Evolutionary conservation across 2,888 invertebrate genomes (phyloP), one percentile per base, ranked within the genome.

Genomic region (Drosophila lacicola): DNA sequence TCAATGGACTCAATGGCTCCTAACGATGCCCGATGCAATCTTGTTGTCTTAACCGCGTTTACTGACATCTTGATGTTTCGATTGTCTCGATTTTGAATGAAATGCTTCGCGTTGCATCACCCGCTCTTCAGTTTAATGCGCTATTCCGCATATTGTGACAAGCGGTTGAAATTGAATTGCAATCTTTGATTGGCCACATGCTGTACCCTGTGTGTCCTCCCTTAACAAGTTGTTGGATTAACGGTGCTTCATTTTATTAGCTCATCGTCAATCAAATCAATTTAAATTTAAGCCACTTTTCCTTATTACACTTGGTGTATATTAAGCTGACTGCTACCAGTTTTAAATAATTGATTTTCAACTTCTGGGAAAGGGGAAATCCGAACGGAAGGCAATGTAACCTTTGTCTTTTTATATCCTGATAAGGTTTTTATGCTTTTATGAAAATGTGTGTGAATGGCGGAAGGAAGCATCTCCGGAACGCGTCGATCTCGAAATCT

Each of bases 41-140:
- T 88, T 85, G 69, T 85, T 89, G 86, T 85, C 86, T 75, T 76
- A 74, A 71, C 78, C 75, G 74, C 85, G 61, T 82, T 78, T 88
- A 87, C 74, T 88, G 85, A 89, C 88, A 84, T 82, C 76, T 84
- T 85, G 88, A 88, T 82, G 88, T 58, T 65, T 65, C 53, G 70
- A 75, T 80, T 86, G 83, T 74, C 76, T 77, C 75, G 83, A 85
- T 83, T 90, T 89, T 89, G 76, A 82, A 82, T 80, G 78, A 80
- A 87, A 85, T 85, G 77, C 65, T 63, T 73, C 37, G 70, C 21
- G 71, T 77, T 85, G 77, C 76, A 74, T 77, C 74, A 74, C 54
- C 69, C 57, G 70, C 70, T 60, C 71, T 82, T 74, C 60, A 69
- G 34, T 72, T 78, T 80, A 62, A 88, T 85, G 68, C 61, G 51